These are phyloP conservation scores for Ametastegia equiseti DNA, from an alignment of 2,888 invertebrate species.

Conservation along the genomic window DNA sequence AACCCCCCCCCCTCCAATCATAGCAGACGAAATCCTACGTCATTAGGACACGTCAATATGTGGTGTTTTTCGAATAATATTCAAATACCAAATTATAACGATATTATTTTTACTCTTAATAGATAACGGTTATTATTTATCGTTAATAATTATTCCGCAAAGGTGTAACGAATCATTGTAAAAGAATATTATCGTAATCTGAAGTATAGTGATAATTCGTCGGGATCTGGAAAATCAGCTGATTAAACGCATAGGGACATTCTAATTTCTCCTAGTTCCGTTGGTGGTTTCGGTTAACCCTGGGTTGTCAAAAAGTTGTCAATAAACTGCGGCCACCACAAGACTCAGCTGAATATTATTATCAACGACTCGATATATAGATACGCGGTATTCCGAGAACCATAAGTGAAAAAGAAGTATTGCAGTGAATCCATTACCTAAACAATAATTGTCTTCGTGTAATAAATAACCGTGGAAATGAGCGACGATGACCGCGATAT, in stretches of 20 bases:
- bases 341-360: no score
- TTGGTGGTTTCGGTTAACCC: conserved; percentile 22
- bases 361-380: no score
- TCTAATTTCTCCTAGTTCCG: not conserved
- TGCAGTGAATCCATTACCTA: not conserved
- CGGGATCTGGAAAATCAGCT: not conserved
- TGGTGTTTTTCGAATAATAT: not conserved
- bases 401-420: no score
- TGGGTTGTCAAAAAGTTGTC: conserved; percentile 35
- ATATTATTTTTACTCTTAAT: not conserved
- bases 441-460: not conserved
- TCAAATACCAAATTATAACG: not conserved
- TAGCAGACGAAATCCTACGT: conserved; percentile 57
- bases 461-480: conserved; percentile 77
- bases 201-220: not conserved
- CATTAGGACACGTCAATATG: conserved; percentile 69
- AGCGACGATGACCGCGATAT: conserved; percentile 97
- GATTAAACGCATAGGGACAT: conserved; percentile 29
- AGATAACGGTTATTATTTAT: not conserved
- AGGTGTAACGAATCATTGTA: not conserved
- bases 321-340: conserved; percentile 14
- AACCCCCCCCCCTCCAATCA: conserved; percentile 24
- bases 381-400: no score
- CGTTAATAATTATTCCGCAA: not conserved
- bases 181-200: not conserved